Evolutionary conservation across 2,113 vertebrate species (phyloP).

Genomic region (Sinocyclocheilus anophthalmus): DNA sequence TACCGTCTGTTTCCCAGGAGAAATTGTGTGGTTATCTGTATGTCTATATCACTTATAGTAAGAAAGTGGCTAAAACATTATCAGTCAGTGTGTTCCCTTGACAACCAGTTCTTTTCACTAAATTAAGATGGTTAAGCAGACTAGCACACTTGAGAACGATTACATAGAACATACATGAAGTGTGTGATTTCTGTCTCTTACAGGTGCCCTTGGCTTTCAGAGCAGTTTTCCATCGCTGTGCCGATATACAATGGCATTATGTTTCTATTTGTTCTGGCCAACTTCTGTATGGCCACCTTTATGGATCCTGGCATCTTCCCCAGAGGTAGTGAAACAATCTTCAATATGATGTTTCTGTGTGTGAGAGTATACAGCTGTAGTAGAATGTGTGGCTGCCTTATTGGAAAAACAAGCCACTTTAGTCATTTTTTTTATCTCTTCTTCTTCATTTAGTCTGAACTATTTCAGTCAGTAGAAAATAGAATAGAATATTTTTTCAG

Average conservation of each 20-base stretch:
- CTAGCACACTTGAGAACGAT: neutral
- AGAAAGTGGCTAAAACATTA: neutral
- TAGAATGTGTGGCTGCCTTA: neutral
- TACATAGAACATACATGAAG: neutral
- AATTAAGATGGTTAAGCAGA: no score
- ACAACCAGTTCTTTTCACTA: no score
- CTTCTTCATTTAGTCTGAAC: no score
- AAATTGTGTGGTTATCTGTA: neutral
- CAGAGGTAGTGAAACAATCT: slow-evolving; percentile 77
- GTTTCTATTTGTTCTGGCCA: slow-evolving; percentile 96
- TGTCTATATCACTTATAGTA: neutral
- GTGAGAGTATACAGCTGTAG: neutral
- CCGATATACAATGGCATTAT: slow-evolving; percentile 93
- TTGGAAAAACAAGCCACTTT: neutral
- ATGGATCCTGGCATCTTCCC: slow-evolving; percentile 99
- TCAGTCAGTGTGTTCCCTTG: no score
- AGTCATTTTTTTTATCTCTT: no score
- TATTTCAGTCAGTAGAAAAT: neutral
- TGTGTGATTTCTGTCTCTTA: neutral
- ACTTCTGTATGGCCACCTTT: slow-evolving; percentile 99
- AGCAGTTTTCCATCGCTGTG: slow-evolving; percentile 85
- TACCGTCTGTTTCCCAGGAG: neutral
- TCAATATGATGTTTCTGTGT: neutral
- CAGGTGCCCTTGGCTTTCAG: slow-evolving; percentile 93
- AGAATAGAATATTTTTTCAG: neutral